Percentiles rank a stretch among this genome's conserved stretches.
phyloP scores from a whole-genome alignment of 2,113 vertebrate genomes.

The Triplophysa rosa region DNA sequence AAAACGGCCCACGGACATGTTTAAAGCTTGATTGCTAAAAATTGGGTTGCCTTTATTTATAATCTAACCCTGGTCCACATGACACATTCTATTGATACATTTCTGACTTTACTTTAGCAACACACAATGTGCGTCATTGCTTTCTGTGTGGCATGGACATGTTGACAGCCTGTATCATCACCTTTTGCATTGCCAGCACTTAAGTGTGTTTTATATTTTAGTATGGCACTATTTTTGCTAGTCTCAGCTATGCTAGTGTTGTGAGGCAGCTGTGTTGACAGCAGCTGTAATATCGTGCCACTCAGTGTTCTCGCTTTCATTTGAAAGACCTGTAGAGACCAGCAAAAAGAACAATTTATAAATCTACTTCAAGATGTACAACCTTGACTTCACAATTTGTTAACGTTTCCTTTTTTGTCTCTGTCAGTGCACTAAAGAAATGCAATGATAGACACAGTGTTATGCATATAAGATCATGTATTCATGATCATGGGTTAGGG shows the following conservation, averaged over 20 bases:
- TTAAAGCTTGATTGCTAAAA: conserved; percentile 6
- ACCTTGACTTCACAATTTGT: neutral
- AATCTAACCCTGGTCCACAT: neutral
- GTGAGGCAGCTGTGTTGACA: neutral
- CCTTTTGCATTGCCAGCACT: neutral
- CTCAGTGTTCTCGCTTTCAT: neutral
- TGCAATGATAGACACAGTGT: neutral
- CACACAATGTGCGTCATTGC: no score
- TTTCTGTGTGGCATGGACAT: neutral
- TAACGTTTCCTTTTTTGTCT: neutral
- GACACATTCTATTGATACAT: neutral
- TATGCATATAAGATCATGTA: neutral
- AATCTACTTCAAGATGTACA: neutral
- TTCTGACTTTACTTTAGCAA: neutral
- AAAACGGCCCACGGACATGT: neutral
- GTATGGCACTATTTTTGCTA: no score
- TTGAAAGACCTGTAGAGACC: neutral
- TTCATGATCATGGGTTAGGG: no score
- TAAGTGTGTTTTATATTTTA: neutral
- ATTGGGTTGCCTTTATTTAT: conserved; percentile 2
- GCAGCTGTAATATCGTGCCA: neutral
- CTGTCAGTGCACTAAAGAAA: neutral
- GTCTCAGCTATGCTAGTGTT: no score
- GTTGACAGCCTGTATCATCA: neutral
- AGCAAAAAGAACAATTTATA: neutral